Evolutionary conservation across 1,140 invertebrate species (phyloP), one percentile per base, ranked within the genome.

Genomic region (Bombus picipes): DNA sequence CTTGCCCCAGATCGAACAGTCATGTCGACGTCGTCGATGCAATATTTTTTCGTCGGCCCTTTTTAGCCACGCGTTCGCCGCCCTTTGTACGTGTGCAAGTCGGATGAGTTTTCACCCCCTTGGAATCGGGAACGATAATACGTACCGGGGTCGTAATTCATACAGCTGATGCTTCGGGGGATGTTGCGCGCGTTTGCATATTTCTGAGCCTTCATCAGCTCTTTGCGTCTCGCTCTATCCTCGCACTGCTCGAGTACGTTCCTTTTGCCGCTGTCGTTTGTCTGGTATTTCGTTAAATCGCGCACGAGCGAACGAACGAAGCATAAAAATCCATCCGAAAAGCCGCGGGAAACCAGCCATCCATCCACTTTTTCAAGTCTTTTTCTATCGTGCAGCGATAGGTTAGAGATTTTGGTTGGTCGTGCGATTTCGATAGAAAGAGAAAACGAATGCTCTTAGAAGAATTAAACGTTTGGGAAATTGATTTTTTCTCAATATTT

Each of bases 51-150:
- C 68, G 68, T 22, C 6, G 37, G 1, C 59, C n/a, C 18, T 78
- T 79, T 86, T 81, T 68, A 74, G 37, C 78, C 41, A 65, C 75
- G 5, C 6, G n/a, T 32, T 32, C n/a, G 62, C 6, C 65, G 32
- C 59, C 59, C 79, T 86, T 86, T 86, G 70, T 75, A 81, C 84
- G 70, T n/a, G 71, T 62, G 43, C 75, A 32, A 8, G 28, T 34
- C 68, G 83, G 68, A 80, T 80, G 83, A 85, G 83, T 86, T 81
- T 86, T 86, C 47, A 34, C 62, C 47, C 57, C 62, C 39, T 32
- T 57, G 74, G 66, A 59, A 79, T 66, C 66, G 25, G 84, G 47
- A 68, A 87, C 71, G 92, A 68, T 93, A 96, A 96, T 96, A 94
- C 96, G 96, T 89, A 94, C 96, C 65, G 90, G 41, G 57, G 32